Percentiles rank a stretch among this genome's conserved stretches.
phyloP scores from a whole-genome alignment of 2,797 vertebrate species.

The Euthynnus affinis region DNA sequence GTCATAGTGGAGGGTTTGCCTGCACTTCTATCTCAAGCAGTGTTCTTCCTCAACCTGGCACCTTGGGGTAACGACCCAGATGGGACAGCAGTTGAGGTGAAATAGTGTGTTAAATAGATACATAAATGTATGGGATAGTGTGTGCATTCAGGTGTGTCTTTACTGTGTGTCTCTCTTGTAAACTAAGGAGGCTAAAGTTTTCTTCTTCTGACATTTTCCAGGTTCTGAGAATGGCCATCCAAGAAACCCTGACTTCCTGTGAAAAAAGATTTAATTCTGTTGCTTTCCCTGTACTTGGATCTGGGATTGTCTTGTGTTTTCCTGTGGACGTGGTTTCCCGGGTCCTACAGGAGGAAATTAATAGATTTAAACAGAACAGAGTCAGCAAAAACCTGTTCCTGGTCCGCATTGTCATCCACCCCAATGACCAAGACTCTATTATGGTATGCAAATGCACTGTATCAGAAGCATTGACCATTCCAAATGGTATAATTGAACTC shows the following conservation, averaged over 20 bases:
- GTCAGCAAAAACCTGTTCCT: conserved; percentile 24
- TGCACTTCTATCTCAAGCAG: conserved; percentile 32
- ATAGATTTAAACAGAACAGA: conserved; percentile 31
- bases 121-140: too few species aligned
- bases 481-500: too few species aligned
- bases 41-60: conserved; percentile 63
- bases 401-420: conserved; percentile 59
- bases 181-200: too few species aligned
- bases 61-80: conserved; percentile 52
- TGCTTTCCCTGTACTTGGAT: conserved; percentile 72
- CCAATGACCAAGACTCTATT: conserved; percentile 14
- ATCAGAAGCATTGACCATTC: not conserved
- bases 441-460: conserved; percentile 45
- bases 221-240: conserved; percentile 64
- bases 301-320: conserved; percentile 60
- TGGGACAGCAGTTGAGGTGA: conserved; percentile 63
- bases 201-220: conserved; percentile 21
- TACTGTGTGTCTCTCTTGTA: too few species aligned
- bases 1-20: conserved; percentile 45
- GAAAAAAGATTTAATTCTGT: conserved; percentile 64
- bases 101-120: not conserved
- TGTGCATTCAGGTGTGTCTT: not conserved
- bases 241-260: conserved; percentile 56
- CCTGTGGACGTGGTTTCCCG: conserved; percentile 42
- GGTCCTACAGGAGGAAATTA: conserved; percentile 63